Evolutionary conservation across 2,888 invertebrate genomes (phyloP), one percentile per base, ranked within the genome.

Genomic region (Thereva nobilitata): DNA sequence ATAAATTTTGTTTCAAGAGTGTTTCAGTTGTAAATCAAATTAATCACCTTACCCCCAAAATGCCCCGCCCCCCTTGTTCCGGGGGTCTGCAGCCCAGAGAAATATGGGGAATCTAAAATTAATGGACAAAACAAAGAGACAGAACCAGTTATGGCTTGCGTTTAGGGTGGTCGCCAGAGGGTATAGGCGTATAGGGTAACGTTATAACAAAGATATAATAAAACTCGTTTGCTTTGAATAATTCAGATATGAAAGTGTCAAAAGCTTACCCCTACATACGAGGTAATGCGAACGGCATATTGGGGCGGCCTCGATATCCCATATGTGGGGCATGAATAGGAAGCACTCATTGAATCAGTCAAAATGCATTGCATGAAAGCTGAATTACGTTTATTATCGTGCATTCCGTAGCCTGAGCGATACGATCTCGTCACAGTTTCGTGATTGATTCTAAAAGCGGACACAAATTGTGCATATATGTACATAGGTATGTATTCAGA

Each of bases 1-100:
- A 59, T 59, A 59, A 59, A 59, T 59, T 59, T 59, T 49, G 49
- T 59, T 59, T 47, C 59, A 47, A 59, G 47, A 59, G 59, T 59
- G 59, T 59, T 59, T 38, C 59, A 59, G 59, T 49, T 59, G 59
- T 59, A 59, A 59, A 59, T 59, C 59, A 59, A 59, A 59, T 59
- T 59, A 59, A 47, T 59, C 59, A 59, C 59, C 23, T 23, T 23
- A 23, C 23, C 23, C 23, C 23, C 23, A 23, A n/a, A n/a, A 23
- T 59, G 59, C 49, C 59, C 35, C 59, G 45, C 59, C 38, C 38
- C 59, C 45, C 8, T 12, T 42, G 55, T 41, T 41, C 38, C 55
- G 40, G 55, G 55, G 23, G 55, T 23, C 38, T 9, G 35, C 52
- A n/a, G 34, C 34, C 23, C 23, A 52, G 44, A n/a, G 44, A n/a